Percentiles rank a stretch among this genome's conserved stretches.
These are phyloP conservation scores for Rhagonycha lutea DNA, from an alignment of 2,888 invertebrate genomes.

Conservation along the genomic window DNA sequence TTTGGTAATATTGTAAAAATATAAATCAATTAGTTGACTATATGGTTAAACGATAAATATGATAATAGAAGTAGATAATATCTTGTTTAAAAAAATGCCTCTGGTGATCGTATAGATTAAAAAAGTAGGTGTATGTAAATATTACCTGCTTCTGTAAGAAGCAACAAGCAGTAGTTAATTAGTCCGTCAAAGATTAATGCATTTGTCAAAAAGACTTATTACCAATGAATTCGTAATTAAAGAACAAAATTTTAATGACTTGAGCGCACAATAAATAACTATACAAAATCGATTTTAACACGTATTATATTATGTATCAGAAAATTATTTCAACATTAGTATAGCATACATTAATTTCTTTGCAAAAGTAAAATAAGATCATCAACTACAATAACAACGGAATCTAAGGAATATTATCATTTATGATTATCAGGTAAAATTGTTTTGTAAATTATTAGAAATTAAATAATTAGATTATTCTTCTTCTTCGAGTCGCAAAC, in stretches of 20 bases:
- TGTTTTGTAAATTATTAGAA: no score
- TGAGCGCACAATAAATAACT: neutral
- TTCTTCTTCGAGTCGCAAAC: no score
- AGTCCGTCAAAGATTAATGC: slow-evolving; percentile 44
- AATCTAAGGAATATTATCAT: neutral
- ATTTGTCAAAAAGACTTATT: slow-evolving; percentile 47
- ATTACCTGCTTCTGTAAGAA: slow-evolving; percentile 36
- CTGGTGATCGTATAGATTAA: neutral
- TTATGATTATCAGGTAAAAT: no score
- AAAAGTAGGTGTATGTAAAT: slow-evolving; percentile 36
- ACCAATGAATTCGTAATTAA: slow-evolving; percentile 44
- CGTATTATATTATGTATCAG: neutral
- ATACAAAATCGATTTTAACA: neutral
- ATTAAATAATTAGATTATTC: no score
- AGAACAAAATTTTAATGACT: slow-evolving; percentile 27
- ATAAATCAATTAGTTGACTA: neutral
- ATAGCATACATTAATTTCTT: neutral
- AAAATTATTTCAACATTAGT: neutral
- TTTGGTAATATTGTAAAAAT: neutral
- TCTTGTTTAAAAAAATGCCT: slow-evolving; percentile 5
- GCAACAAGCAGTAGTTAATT: slow-evolving; percentile 37
- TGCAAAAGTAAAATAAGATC: neutral
- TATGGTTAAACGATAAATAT: neutral
- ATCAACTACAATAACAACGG: neutral
- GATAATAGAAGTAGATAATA: neutral